Percentiles rank a stretch among this genome's conserved stretches.
These are phyloP conservation scores for Dolomedes plantarius DNA, from an alignment of 2,888 invertebrate species.

Conservation along the genomic window DNA sequence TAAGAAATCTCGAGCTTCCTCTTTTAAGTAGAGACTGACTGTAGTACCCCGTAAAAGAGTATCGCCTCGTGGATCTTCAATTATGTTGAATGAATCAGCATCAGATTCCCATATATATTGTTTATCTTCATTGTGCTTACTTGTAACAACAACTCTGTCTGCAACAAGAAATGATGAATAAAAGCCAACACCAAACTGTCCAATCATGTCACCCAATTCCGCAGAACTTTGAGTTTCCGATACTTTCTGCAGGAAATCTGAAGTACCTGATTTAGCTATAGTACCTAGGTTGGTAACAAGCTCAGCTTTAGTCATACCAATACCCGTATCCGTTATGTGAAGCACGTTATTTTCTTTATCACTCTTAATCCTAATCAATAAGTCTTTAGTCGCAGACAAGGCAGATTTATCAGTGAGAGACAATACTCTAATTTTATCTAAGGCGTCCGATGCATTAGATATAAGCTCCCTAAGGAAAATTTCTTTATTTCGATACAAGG, in stretches of 20 bases:
- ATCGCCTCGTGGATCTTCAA: conserved; percentile 94
- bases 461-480: conserved; percentile 98
- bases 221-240: conserved; percentile 81
- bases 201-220: conserved; percentile 97
- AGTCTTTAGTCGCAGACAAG: conserved; percentile 86
- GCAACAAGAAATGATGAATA: conserved; percentile 98
- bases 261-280: conserved; percentile 98
- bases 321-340: conserved; percentile 96
- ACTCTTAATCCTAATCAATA: conserved; percentile 92
- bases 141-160: conserved; percentile 94
- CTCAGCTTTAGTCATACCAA: conserved; percentile 97
- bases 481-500: conserved; percentile 98
- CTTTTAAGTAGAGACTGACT: conserved; percentile 93
- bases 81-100: conserved; percentile 90
- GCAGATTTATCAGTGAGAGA: conserved; percentile 91
- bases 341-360: conserved; percentile 94
- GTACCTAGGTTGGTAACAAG: conserved; percentile 97
- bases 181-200: conserved; percentile 99
- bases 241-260: conserved; percentile 95
- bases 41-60: conserved; percentile 93
- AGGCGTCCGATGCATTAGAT: conserved; percentile 98
- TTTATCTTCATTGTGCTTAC: conserved; percentile 93
- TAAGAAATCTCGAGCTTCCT: conserved; percentile 96
- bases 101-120: conserved; percentile 99
- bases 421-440: conserved; percentile 97